Evolutionary conservation across 2,797 vertebrate genomes (phyloP).

Genomic region (Onychomys torridus): DNA sequence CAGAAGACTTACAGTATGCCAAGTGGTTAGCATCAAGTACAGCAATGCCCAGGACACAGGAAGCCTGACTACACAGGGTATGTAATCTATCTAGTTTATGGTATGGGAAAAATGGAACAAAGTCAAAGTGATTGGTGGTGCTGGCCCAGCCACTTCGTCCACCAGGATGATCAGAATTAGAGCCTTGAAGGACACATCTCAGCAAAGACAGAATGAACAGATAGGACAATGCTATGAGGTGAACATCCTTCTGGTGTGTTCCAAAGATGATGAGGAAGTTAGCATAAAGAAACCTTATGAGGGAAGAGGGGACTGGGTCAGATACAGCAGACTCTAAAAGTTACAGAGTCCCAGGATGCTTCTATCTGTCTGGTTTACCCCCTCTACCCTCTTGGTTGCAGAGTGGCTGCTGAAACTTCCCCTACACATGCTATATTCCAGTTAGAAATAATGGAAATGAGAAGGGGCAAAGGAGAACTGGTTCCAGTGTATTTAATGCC

Average conservation of each 20-base stretch:
- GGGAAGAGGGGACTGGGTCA: background rate
- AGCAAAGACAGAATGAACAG: background rate
- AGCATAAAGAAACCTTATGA: fast-evolving
- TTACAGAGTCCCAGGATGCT: background rate
- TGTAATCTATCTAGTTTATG: background rate
- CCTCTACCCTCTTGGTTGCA: background rate
- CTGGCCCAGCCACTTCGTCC: background rate
- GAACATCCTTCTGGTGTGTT: background rate
- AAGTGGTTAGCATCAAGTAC: background rate
- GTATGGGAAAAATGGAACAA: background rate
- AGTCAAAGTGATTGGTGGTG: background rate
- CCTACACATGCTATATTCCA: background rate
- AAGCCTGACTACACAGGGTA: background rate
- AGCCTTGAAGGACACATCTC: background rate
- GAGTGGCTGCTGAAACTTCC: background rate
- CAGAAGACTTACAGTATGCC: background rate
- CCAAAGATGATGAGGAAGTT: background rate
- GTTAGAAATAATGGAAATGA: background rate
- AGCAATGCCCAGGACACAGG: background rate
- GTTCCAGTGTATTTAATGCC: background rate
- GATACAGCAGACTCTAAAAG: background rate
- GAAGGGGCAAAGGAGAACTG: background rate
- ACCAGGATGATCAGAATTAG: background rate
- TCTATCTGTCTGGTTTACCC: background rate
- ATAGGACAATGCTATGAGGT: background rate